Evolutionary conservation across 92 coral and sea anemone genomes (phyloP), one percentile per base, ranked within the genome.

Genomic region (Siderastrea radians): DNA sequence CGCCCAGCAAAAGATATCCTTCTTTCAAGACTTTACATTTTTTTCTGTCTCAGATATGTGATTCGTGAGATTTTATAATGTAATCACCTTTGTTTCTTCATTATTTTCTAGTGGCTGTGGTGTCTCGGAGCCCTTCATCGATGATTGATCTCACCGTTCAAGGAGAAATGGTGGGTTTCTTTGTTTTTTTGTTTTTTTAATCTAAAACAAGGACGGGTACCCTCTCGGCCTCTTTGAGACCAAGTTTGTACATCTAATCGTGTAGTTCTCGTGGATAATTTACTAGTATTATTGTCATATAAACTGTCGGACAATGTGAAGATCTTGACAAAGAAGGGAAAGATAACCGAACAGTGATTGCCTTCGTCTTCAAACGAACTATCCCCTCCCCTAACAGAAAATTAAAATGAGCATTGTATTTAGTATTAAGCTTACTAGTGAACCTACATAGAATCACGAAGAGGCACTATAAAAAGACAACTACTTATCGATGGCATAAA

Each of bases 121-220:
- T 74, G 19, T 61, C 73, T n/a, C 64, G 19, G 46, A 76, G 72
- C 43, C 49, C 74, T 5, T 74, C 65, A 54, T n/a, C 46, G 60
- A 63, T 75, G 45, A 43, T 50, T 7, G 80, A 74, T 48, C 83
- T 88, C 10, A 67, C 79, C 49, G 87, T 88, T 26, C 87, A 81
- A 71, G 87, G 91, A 6, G 85, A 82, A 81, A 88, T 71, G 91
- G 91, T 88, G 1, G 51, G 73, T 68, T 45, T 44, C n/a, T 8
- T 38, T 7, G 11, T 8, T 7, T 55, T 55, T 0, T 16, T 15
- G 83, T 71, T 55, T 9, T 4, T 52, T 11, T 58, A 44, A 8
- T 26, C 43, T 5, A 67, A 38, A 38, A 14, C 72, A 26, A 67
- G 4, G 13, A 3, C 61, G 7, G 12, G 61, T 7, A 7, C 8